A percentile compares a stretch with the other conserved stretches of the same genome.
phyloP scores from a whole-genome alignment of 2,113 vertebrate species.

The Amphiprion ocellaris region DNA sequence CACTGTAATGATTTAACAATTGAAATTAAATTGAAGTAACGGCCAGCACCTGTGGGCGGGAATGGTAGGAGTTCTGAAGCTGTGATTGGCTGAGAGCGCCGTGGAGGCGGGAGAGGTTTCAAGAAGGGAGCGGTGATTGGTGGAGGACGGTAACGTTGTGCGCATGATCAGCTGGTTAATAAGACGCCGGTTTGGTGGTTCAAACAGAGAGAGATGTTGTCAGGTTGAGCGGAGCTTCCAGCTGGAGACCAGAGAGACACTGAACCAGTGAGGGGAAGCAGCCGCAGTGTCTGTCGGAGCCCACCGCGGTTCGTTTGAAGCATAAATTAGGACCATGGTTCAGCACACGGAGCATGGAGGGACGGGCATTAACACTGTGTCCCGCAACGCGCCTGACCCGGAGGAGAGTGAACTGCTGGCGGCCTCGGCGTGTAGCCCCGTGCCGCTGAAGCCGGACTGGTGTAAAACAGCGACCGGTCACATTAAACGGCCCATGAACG shows the following conservation, averaged over 20 bases:
- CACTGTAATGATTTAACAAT: not conserved
- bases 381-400: conserved; percentile 84
- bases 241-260: not conserved
- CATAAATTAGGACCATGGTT: conserved; percentile 83
- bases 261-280: not conserved
- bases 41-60: conserved; percentile 17
- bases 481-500: conserved; percentile 98
- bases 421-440: conserved; percentile 85
- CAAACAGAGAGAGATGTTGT: conserved; percentile 73
- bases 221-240: not conserved
- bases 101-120: conserved; percentile 63
- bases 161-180: conserved; percentile 84
- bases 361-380: conserved; percentile 84
- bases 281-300: too few relatives aligned
- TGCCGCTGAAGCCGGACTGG: conserved; percentile 91
- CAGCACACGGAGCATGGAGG: conserved; percentile 88
- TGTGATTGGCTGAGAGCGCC: conserved; percentile 43
- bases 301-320: conserved; percentile 1
- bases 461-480: conserved; percentile 94
- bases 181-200: conserved; percentile 83
- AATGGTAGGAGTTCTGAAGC: too few relatives aligned
- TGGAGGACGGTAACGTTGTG: conserved; percentile 78
- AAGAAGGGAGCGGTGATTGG: conserved; percentile 84
- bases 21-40: conserved; percentile 8
- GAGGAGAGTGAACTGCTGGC: conserved; percentile 88